Percentiles rank a stretch among this genome's conserved stretches.
Evolutionary conservation across 1,140 invertebrate species (phyloP).

Genomic region (Cherax destructor): DNA sequence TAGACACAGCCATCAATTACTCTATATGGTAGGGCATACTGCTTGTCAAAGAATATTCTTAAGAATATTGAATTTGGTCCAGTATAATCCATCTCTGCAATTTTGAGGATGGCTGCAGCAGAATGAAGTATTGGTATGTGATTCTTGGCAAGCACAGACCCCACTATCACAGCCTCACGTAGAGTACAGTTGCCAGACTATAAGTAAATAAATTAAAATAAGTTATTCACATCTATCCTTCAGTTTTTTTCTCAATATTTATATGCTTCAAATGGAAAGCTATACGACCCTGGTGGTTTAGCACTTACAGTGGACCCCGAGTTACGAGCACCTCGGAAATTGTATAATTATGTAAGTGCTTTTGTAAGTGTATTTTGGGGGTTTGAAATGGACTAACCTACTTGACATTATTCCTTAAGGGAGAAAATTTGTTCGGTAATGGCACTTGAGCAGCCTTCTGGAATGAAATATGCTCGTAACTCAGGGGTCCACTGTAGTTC

Average conservation of each 20-base stretch:
- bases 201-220: conserved; percentile 70
- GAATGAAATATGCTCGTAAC: no score
- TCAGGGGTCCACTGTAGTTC: no score
- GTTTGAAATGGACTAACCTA: no score
- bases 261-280: no score
- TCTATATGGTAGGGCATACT: conserved; percentile 96
- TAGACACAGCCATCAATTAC: conserved; percentile 97
- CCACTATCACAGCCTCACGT: conserved; percentile 95
- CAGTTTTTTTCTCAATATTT: neutral
- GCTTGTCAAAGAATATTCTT: conserved; percentile 96
- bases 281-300: no score
- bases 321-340: no score
- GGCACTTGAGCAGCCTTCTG: no score
- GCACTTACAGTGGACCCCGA: no score
- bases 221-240: neutral
- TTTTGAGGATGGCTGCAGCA: conserved; percentile 94
- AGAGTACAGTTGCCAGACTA: conserved; percentile 94
- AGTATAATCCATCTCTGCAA: conserved; percentile 98
- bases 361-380: no score
- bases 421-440: no score
- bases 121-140: conserved; percentile 98
- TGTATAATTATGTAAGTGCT: no score
- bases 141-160: conserved; percentile 92
- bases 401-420: no score
- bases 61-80: conserved; percentile 98